These are phyloP conservation scores for Parelbella ahira DNA, from an alignment of 2,888 invertebrate species.

Conservation along the genomic window DNA sequence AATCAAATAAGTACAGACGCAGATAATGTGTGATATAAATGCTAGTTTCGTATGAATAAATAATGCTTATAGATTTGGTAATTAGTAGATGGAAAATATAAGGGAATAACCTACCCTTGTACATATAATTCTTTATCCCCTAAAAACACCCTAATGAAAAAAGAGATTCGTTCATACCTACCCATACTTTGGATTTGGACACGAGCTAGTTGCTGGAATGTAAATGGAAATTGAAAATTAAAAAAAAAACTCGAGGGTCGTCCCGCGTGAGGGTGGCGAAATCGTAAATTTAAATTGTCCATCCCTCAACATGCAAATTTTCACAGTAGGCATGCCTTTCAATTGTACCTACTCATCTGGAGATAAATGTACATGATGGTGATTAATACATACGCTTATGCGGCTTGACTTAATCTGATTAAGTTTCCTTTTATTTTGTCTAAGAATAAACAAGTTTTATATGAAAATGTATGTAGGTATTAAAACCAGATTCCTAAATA, in stretches of 20 bases:
- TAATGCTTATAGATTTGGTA: background rate
- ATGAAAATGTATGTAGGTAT: too few species aligned
- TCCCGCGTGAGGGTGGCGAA: constrained; percentile 59
- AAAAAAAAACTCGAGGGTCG: constrained; percentile 74
- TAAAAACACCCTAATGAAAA: constrained; percentile 33
- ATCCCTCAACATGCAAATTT: constrained; percentile 76
- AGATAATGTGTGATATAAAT: too few species aligned
- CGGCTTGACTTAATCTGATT: background rate
- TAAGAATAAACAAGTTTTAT: too few species aligned
- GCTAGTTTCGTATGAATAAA: too few species aligned
- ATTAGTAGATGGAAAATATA: constrained; percentile 4
- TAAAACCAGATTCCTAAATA: too few species aligned
- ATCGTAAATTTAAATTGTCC: constrained; percentile 80
- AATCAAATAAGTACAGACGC: too few species aligned
- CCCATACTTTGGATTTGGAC: constrained; percentile 37
- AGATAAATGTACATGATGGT: constrained; percentile 7
- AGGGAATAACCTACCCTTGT: constrained; percentile 14
- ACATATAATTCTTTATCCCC: constrained; percentile 29
- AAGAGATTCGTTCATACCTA: constrained; percentile 28
- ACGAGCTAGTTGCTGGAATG: constrained; percentile 63
- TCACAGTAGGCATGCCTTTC: constrained; percentile 58
- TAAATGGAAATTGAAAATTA: constrained; percentile 79
- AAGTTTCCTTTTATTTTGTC: background rate
- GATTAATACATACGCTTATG: constrained; percentile 4
- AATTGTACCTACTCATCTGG: constrained; percentile 45